Conservation (phyloP, 2,113 vertebrate genomes). For the Sylvicapra grimmia region DNA sequence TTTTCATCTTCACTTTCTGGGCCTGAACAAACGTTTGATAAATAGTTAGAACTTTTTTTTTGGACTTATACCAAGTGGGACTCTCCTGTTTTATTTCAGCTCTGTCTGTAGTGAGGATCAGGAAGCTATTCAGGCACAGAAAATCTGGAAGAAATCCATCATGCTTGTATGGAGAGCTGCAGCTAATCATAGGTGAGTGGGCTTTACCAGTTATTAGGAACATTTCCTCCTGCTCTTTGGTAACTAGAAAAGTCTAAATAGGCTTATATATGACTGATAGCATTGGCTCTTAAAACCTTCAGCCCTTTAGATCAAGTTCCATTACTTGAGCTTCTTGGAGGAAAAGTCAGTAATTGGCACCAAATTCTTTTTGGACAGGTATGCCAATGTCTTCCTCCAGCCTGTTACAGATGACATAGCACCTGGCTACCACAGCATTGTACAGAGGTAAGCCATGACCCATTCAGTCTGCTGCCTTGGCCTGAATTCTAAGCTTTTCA, state of each 20-base stretch:
- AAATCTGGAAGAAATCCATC: slow-evolving; percentile 99
- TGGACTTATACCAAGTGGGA: not conserved
- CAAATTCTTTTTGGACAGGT: slow-evolving; percentile 79
- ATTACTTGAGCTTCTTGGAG: not conserved
- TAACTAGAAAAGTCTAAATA: not conserved
- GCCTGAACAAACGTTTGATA: slow-evolving; percentile 10
- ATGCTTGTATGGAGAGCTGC: slow-evolving; percentile 99
- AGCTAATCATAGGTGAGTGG: slow-evolving; percentile 94
- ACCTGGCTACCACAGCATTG: slow-evolving; percentile 98
- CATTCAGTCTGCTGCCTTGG: not conserved
- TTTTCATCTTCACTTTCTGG: slow-evolving; percentile 16
- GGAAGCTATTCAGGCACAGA: slow-evolving; percentile 98
- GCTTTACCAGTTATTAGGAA: slow-evolving; percentile 1
- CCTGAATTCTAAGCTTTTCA: not conserved
- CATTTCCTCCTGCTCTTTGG: not conserved
- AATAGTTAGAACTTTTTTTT: not conserved
- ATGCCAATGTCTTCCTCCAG: slow-evolving; percentile 98
- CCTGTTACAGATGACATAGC: slow-evolving; percentile 99
- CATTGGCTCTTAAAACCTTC: not conserved
- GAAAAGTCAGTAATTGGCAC: not conserved
- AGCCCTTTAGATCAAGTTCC: not conserved
- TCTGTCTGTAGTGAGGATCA: slow-evolving; percentile 99
- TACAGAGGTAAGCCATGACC: slow-evolving; percentile 88
- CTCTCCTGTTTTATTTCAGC: slow-evolving; percentile 74
- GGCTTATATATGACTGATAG: not conserved